Conservation (phyloP, 2,113 vertebrate genomes). For the Mesocricetus auratus region DNA sequence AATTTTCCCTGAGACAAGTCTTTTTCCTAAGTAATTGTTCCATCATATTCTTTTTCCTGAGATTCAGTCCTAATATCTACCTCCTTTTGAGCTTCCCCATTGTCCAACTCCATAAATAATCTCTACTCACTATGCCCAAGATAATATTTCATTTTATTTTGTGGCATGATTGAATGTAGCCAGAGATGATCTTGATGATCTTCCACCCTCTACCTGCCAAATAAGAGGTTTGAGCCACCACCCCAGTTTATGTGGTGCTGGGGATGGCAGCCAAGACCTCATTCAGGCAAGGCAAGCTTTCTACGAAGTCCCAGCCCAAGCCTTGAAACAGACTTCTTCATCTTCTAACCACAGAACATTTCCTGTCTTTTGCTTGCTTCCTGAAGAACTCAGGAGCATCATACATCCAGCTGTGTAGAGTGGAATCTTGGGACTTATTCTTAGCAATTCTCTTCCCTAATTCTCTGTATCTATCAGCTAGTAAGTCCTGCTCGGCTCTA, state of each 20-base stretch:
- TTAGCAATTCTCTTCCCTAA: conserved; percentile 10
- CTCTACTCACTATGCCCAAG: background rate
- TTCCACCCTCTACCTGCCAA: background rate
- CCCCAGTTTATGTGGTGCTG: no score
- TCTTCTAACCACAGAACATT: conserved; percentile 25
- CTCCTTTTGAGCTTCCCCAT: background rate
- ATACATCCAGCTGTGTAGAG: background rate
- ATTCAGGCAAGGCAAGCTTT: background rate
- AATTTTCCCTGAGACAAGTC: background rate
- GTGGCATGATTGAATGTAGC: background rate
- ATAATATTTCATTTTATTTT: background rate
- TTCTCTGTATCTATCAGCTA: background rate
- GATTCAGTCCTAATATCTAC: background rate
- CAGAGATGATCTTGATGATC: background rate
- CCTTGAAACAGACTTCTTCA: conserved; percentile 20
- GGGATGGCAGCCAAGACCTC: background rate
- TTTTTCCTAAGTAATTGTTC: background rate
- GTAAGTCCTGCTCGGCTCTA: conserved; percentile 10
- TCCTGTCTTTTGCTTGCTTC: background rate
- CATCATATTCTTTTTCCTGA: background rate
- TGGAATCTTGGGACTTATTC: background rate
- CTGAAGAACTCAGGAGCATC: conserved; percentile 2
- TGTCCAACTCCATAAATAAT: background rate
- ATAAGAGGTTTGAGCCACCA: background rate
- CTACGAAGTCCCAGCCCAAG: background rate